Base-by-base conservation (phyloP, 2,888 invertebrate genomes). In the Aromia moschata region DNA sequence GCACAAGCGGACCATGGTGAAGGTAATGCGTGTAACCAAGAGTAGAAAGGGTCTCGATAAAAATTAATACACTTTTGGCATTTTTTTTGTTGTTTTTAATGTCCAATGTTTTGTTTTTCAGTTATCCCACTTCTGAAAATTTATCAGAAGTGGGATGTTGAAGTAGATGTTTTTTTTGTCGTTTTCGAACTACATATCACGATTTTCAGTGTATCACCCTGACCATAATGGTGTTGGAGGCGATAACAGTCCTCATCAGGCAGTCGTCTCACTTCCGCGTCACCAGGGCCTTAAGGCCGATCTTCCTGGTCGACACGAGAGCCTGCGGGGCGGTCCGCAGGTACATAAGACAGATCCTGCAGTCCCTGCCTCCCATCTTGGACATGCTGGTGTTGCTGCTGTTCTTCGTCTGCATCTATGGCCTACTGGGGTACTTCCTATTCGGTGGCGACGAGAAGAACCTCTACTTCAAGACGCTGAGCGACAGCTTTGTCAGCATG, bases 221-320 rank as follows among this genome's bases (percentile, higher is more conserved):
- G 47, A 78, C 86, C 31, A 89, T 94, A 68, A 94, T 94, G 94
- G 85, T 93, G 63, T 76, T 91, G 37, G 94, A 95, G 77, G 92
- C 93, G 0, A 83, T 93, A 45, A 88, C 89, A 33, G 91, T 94
- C 49, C 80, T 94, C 33, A 87, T 90, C 61, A 84, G 94, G 12
- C 93, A 93, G 78, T 89, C 90, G 0, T 91, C 90, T 0, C 94
- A 95, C 81, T 91, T 94, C 80, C 84, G 95, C 0, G 92, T 93
- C 49, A 93, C 94, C n/a, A 83, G 94, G 61, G 92, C 94, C 2
- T 80, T 94, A 9, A 84, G 94, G 11, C 94, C 94, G n/a, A 90
- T 95, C 70, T 94, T 94, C 82, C 80, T 95, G 37, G 89, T 94
- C 44, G 94, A 94, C 80, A 93, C 93, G 37, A 85, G 91, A 70